A percentile compares a stretch with the other conserved stretches of the same genome.
Evolutionary conservation across 2,113 vertebrate species (phyloP).

Genomic region (Gallinago paraguaiae): DNA sequence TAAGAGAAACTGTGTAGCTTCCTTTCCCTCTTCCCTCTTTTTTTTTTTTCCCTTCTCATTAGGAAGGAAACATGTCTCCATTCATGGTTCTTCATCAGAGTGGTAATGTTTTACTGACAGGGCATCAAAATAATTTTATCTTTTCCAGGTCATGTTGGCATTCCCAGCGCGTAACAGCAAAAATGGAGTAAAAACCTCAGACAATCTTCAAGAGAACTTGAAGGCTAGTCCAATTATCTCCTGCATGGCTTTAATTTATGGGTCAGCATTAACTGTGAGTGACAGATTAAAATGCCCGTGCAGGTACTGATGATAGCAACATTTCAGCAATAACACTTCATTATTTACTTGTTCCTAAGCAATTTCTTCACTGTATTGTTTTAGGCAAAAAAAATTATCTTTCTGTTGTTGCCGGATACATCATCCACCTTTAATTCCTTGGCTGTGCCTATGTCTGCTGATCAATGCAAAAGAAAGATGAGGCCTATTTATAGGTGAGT

Average conservation of each 20-base stretch:
- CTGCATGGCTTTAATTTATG: not conserved
- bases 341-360: not conserved
- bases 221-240: not conserved
- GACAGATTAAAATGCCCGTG: not conserved
- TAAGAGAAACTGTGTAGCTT: not conserved
- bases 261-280: not conserved
- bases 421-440: not conserved
- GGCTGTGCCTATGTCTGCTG: not conserved
- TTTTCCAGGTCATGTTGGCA: not conserved
- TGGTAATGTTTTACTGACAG: not conserved
- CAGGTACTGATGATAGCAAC: not conserved
- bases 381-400: not conserved
- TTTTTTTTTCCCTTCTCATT: not conserved
- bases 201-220: not conserved
- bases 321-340: not conserved
- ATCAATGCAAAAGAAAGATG: not conserved
- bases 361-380: not conserved
- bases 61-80: not conserved
- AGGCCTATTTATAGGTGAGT: slow-evolving; percentile 2
- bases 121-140: not conserved
- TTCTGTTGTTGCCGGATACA: not conserved
- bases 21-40: not conserved
- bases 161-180: not conserved
- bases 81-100: not conserved
- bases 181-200: not conserved